phyloP scores from a whole-genome alignment of 1,140 invertebrate genomes.

The Drosophila punjabiensis region DNA sequence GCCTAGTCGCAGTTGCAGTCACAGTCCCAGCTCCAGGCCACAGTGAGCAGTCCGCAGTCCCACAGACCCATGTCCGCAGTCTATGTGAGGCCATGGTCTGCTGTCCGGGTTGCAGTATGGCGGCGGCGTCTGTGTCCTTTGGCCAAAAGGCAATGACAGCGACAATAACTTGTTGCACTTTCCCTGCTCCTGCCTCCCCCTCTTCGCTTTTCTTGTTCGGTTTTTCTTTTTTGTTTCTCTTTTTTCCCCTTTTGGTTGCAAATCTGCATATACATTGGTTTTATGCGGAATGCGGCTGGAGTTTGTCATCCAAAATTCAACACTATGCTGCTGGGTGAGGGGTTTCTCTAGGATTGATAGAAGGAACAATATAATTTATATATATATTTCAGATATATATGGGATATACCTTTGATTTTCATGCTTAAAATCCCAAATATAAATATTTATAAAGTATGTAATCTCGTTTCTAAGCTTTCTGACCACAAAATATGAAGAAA shows the following conservation, averaged over 20 bases:
- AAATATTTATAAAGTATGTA: no score
- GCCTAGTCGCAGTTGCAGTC: conserved; percentile 14
- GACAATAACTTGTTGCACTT: conserved; percentile 54
- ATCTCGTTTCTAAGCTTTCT: no score
- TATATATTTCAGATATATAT: neutral
- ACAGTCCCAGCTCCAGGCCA: conserved; percentile 17
- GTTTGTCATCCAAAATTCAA: conserved; percentile 19
- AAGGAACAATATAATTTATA: neutral
- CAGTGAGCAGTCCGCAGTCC: conserved; percentile 12
- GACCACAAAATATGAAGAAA: no score
- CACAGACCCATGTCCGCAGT: conserved; percentile 6
- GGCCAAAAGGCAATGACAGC: conserved; percentile 33
- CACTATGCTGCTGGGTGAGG: conserved; percentile 6
- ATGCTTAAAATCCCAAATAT: no score
- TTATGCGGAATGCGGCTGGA: conserved; percentile 30
- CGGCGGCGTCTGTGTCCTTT: conserved; percentile 29
- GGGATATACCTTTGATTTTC: neutral
- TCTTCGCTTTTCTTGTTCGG: neutral
- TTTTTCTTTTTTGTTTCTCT: neutral
- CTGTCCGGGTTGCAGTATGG: conserved; percentile 6
- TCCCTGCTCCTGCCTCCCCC: neutral
- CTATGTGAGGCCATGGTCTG: neutral
- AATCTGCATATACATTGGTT: conserved; percentile 43
- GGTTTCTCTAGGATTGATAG: neutral
- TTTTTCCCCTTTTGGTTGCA: neutral